These are phyloP conservation scores for Eupithecia tripunctaria DNA, from an alignment of 2,888 invertebrate genomes.

Conservation along the genomic window DNA sequence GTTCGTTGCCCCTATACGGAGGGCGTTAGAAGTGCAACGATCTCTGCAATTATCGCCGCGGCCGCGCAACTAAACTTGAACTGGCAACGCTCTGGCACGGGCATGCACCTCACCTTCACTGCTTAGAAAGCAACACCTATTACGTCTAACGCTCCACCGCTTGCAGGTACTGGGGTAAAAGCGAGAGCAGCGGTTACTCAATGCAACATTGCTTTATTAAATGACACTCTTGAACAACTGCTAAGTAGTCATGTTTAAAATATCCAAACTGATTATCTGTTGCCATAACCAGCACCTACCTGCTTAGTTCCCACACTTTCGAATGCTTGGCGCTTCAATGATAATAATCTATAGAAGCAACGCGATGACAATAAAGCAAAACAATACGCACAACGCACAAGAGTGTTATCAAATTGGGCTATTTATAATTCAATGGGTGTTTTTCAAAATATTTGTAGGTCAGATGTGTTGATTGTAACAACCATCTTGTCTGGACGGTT, in stretches of 20 bases:
- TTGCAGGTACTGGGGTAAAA: slow-evolving; percentile 68
- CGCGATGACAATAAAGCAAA: slow-evolving; percentile 68
- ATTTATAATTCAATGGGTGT: slow-evolving; percentile 53
- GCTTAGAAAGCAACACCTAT: slow-evolving; percentile 81
- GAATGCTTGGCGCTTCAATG: slow-evolving; percentile 56
- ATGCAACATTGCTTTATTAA: slow-evolving; percentile 42
- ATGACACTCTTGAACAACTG: slow-evolving; percentile 30
- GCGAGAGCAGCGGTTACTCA: slow-evolving; percentile 66
- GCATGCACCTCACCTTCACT: slow-evolving; percentile 80
- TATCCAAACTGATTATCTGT: slow-evolving; percentile 31
- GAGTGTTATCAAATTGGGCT: slow-evolving; percentile 65
- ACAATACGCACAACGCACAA: slow-evolving; percentile 64
- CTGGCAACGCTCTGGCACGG: slow-evolving; percentile 65
- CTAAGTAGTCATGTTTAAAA: slow-evolving; percentile 23
- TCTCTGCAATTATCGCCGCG: slow-evolving; percentile 75
- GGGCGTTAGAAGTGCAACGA: slow-evolving; percentile 83
- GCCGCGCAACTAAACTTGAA: slow-evolving; percentile 79
- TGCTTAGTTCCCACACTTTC: slow-evolving; percentile 59
- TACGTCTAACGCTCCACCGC: slow-evolving; percentile 67
- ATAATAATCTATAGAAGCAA: slow-evolving; percentile 46
- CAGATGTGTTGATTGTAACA: slow-evolving; percentile 43
- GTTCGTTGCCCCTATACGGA: slow-evolving; percentile 78
- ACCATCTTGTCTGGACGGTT: slow-evolving; percentile 13
- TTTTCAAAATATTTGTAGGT: slow-evolving; percentile 61
- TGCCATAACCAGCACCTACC: slow-evolving; percentile 19